Evolutionary conservation across 2,113 vertebrate species (phyloP).

Genomic region (Candoia aspera): DNA sequence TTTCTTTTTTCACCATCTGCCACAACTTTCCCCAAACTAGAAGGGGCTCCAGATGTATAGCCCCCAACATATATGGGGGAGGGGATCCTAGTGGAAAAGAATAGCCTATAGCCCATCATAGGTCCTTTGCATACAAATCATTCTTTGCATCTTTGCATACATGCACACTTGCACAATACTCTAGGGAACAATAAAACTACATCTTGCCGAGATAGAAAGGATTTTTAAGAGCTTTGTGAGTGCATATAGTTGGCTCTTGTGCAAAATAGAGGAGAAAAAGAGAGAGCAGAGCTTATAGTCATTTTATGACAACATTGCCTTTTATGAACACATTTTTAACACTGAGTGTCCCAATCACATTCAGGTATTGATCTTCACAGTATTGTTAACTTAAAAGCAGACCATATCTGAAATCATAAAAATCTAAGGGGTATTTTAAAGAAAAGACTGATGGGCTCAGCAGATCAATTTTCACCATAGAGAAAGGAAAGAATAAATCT

Average conservation of each 20-base stretch:
- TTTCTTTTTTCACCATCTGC: background rate
- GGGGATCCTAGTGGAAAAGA: background rate
- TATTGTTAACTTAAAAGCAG: constrained; percentile 77
- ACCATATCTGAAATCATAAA: constrained; percentile 77
- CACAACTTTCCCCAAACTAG: background rate
- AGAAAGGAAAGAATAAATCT: constrained; percentile 65
- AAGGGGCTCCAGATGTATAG: background rate
- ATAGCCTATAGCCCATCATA: background rate
- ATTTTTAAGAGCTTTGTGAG: background rate
- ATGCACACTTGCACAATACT: background rate
- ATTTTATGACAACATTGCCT: constrained; percentile 75
- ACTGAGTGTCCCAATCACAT: constrained; percentile 60
- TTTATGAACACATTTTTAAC: constrained; percentile 73
- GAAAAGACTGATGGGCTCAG: constrained; percentile 56
- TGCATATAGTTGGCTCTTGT: constrained; percentile 21
- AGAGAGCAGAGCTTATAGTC: constrained; percentile 59
- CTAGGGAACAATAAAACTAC: background rate
- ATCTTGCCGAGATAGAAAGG: background rate
- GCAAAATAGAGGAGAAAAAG: constrained; percentile 34
- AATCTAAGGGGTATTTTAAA: constrained; percentile 77
- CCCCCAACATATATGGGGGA: background rate
- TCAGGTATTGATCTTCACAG: constrained; percentile 73
- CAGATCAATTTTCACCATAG: constrained; percentile 52
- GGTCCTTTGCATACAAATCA: background rate
- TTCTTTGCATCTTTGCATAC: background rate